Conservation (phyloP, 2,888 invertebrate species). For the Adelphocoris suturalis region DNA sequence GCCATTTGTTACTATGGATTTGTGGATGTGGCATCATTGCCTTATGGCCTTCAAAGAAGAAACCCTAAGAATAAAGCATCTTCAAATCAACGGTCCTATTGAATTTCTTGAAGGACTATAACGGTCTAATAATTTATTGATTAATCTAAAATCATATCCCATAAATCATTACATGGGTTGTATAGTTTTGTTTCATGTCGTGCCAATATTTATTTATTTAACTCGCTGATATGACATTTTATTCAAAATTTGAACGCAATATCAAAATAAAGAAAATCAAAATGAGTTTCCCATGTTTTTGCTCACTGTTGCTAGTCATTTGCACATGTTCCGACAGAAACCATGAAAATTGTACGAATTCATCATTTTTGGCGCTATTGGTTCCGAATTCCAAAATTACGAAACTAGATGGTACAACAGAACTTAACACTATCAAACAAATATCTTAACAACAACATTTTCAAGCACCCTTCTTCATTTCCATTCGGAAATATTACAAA, state of each 20-base stretch:
- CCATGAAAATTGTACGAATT: neutral
- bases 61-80: neutral
- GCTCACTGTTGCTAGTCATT: conserved; percentile 68
- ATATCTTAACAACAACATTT: neutral
- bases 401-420: neutral
- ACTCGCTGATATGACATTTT: neutral
- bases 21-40: neutral
- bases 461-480: neutral
- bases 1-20: neutral
- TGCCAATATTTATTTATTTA: conserved; percentile 50
- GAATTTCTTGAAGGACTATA: neutral
- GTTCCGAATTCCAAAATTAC: neutral
- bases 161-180: neutral
- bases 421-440: neutral
- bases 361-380: neutral
- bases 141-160: conserved; percentile 15
- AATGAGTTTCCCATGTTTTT: conserved; percentile 1
- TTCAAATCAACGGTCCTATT: neutral
- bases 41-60: neutral
- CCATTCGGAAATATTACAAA: too few relatives aligned
- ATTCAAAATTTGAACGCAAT: neutral
- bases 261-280: conserved; percentile 39
- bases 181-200: conserved; percentile 40
- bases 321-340: neutral
- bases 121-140: conserved; percentile 9